Evolutionary conservation across 2,797 vertebrate species (phyloP).

Genomic region (Antrozous pallidus): DNA sequence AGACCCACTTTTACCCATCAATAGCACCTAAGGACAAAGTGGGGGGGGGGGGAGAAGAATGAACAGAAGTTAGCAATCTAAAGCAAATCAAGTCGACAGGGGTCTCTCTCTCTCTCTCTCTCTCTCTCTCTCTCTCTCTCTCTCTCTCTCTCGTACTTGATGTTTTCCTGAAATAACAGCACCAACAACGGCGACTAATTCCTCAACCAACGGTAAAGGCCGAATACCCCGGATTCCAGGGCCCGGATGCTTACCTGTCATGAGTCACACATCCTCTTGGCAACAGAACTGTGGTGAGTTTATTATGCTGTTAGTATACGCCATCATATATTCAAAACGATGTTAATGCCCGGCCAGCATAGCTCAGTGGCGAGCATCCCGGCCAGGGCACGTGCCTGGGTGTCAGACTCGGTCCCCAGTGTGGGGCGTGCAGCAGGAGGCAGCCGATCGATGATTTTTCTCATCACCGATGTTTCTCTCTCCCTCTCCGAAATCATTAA

Average conservation of each 20-base stretch:
- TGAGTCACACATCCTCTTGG: neutral
- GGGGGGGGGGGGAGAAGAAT: neutral
- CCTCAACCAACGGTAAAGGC: neutral
- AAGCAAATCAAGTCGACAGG: slow-evolving; percentile 18
- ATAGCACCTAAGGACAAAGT: slow-evolving; percentile 87
- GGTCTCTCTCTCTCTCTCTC: slow-evolving; percentile 27
- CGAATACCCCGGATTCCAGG: neutral
- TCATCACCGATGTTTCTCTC: no score
- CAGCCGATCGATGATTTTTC: no score
- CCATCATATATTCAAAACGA: slow-evolving; percentile 21
- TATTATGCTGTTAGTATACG: neutral
- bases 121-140: slow-evolving; percentile 20
- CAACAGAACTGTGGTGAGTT: neutral
- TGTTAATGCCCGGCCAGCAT: neutral
- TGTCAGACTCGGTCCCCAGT: no score
- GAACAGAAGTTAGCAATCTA: slow-evolving; percentile 41
- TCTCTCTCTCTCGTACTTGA: slow-evolving; percentile 5
- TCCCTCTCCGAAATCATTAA: no score
- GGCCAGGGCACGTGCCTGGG: no score
- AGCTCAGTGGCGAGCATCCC: no score
- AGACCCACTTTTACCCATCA: slow-evolving; percentile 99
- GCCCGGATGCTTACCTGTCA: slow-evolving; percentile 24
- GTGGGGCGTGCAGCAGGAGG: no score
- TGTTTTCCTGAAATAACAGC: neutral
- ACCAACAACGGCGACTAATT: neutral